phyloP scores from a whole-genome alignment of 2,113 vertebrate species.

The Channa argus region DNA sequence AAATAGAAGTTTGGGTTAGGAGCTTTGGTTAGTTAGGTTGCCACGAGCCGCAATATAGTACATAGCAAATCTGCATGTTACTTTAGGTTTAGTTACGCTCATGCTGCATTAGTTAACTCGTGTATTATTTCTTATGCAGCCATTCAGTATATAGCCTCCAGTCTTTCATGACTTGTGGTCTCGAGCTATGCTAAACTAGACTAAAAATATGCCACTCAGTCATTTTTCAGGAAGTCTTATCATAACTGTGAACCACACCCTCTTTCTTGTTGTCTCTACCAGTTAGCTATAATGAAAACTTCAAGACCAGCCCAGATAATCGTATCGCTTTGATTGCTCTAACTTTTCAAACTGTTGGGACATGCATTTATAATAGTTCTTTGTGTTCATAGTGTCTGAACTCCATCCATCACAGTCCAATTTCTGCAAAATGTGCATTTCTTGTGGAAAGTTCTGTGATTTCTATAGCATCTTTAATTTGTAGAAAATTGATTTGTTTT shows the following conservation, averaged over 20 bases:
- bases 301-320: constrained; percentile 37
- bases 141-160: not conserved
- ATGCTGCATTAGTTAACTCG: constrained; percentile 7
- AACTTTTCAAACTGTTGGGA: constrained; percentile 49
- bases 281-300: constrained; percentile 57
- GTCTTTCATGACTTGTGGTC: not conserved
- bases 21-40: constrained; percentile 29
- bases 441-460: constrained; percentile 5
- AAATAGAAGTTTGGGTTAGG: constrained; percentile 24
- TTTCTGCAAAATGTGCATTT: constrained; percentile 19
- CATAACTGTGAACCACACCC: constrained; percentile 60
- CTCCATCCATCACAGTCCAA: constrained; percentile 31
- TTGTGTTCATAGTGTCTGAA: constrained; percentile 7
- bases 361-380: constrained; percentile 27
- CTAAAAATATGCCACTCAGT: constrained; percentile 8
- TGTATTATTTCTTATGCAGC: not conserved
- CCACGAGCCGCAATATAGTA: constrained; percentile 23
- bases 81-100: not conserved
- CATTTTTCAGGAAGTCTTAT: constrained; percentile 55
- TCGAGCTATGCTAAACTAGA: not conserved
- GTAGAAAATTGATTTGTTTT: constrained; percentile 30
- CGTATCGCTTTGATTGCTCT: constrained; percentile 21
- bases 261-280: constrained; percentile 44
- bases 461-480: constrained; percentile 3
- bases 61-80: not conserved